Percentiles rank a stretch among this genome's conserved stretches.
phyloP scores from a whole-genome alignment of 2,113 vertebrate species.

The Hystrix brachyura region DNA sequence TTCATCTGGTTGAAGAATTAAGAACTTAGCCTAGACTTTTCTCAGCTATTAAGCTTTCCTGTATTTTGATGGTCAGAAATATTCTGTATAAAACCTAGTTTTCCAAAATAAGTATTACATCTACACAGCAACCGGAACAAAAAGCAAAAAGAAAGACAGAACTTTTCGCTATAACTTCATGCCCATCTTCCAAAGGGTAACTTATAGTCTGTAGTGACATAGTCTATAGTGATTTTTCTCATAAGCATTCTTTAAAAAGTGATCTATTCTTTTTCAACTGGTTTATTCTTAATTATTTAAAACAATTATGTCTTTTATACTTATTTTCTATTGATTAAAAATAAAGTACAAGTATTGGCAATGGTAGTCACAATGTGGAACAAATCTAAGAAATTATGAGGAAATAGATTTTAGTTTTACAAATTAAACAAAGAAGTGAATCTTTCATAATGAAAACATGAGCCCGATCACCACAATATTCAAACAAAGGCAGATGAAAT shows the following conservation, averaged over 20 bases:
- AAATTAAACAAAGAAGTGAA: constrained; percentile 12
- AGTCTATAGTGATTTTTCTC: background rate
- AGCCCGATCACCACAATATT: background rate
- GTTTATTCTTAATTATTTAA: background rate
- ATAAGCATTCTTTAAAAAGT: background rate
- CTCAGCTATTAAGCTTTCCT: background rate
- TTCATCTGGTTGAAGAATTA: background rate
- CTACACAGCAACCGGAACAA: background rate
- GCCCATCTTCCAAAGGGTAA: background rate
- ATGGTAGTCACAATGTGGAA: background rate
- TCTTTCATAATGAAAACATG: background rate
- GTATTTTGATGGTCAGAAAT: background rate
- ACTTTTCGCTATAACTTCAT: fast-evolving
- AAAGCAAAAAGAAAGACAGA: background rate
- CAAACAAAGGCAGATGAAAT: background rate
- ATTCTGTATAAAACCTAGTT: background rate
- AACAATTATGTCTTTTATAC: background rate
- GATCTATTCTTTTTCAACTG: constrained; percentile 6
- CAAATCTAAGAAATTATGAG: background rate
- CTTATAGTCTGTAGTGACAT: background rate
- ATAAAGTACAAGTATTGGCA: background rate
- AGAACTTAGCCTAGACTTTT: background rate
- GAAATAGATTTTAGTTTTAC: background rate
- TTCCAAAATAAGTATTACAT: background rate
- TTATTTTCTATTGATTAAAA: background rate